Evolutionary conservation across 2,888 invertebrate species (phyloP).

Genomic region (Liodrosophila aerea): DNA sequence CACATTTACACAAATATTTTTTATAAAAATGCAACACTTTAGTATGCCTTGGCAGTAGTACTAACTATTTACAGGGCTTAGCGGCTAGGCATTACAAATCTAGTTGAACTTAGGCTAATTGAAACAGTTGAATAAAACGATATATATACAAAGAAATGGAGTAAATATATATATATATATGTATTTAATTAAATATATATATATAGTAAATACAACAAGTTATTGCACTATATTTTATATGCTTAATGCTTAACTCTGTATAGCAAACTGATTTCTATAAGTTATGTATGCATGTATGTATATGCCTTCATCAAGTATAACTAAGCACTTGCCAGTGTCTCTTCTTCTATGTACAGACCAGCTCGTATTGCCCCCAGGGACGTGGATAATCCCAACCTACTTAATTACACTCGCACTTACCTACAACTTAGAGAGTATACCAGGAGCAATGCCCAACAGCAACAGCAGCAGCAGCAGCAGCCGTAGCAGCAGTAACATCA

Average conservation of each 20-base stretch:
- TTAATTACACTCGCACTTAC: slow-evolving; percentile 64
- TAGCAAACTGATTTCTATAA: slow-evolving; percentile 8
- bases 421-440: slow-evolving; percentile 54
- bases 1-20: too few relatives aligned
- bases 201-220: slow-evolving; percentile 3
- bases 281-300: slow-evolving; percentile 1
- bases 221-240: slow-evolving; percentile 27
- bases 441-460: too few relatives aligned
- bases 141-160: slow-evolving; percentile 19
- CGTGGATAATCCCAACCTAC: slow-evolving; percentile 52
- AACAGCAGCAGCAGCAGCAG: slow-evolving; percentile 17
- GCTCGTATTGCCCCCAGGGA: slow-evolving; percentile 39
- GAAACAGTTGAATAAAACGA: neutral
- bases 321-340: too few relatives aligned
- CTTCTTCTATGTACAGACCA: slow-evolving; percentile 46
- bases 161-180: too few relatives aligned
- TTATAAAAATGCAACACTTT: neutral
- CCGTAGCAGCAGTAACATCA: slow-evolving; percentile 12
- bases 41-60: slow-evolving; percentile 1
- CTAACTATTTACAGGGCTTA: slow-evolving; percentile 58
- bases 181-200: too few relatives aligned
- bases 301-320: neutral
- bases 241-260: neutral
- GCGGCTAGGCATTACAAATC: slow-evolving; percentile 40
- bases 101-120: too few relatives aligned